These are phyloP conservation scores for Corythornis madagascariensis DNA, from an alignment of 2,113 vertebrate species.

Conservation along the genomic window DNA sequence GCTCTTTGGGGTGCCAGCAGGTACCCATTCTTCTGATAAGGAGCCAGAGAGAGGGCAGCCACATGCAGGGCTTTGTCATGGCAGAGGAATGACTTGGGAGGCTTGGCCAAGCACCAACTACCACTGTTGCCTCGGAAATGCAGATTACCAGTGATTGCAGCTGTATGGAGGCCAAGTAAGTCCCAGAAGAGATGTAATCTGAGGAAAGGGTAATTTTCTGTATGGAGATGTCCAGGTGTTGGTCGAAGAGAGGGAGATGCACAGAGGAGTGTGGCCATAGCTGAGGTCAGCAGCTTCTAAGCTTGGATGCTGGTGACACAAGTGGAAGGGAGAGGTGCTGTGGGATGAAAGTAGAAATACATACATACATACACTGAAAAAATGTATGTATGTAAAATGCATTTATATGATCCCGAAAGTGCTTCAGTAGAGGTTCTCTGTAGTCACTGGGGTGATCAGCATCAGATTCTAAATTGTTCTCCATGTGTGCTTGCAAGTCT, in stretches of 20 bases:
- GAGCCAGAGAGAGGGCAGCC: not conserved
- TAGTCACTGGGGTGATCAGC: conserved; percentile 5
- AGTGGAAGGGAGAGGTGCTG: not conserved
- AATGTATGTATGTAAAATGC: not conserved
- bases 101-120: not conserved
- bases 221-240: not conserved
- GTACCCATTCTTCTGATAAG: not conserved
- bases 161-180: not conserved
- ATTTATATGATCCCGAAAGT: rapidly evolving
- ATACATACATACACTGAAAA: too few species aligned
- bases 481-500: not conserved
- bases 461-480: not conserved
- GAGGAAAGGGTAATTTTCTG: not conserved
- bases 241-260: not conserved
- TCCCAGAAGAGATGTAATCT: not conserved
- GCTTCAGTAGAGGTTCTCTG: not conserved
- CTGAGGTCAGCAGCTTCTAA: not conserved
- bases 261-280: not conserved
- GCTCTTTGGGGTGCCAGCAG: not conserved
- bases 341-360: not conserved
- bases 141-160: not conserved
- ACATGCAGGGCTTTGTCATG: not conserved
- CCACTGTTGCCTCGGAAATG: not conserved
- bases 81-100: not conserved
- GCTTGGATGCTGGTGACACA: not conserved